A percentile compares a stretch with the other conserved stretches of the same genome.
Evolutionary conservation across 2,113 vertebrate genomes (phyloP).

Genomic region (Perognathus longimembris): DNA sequence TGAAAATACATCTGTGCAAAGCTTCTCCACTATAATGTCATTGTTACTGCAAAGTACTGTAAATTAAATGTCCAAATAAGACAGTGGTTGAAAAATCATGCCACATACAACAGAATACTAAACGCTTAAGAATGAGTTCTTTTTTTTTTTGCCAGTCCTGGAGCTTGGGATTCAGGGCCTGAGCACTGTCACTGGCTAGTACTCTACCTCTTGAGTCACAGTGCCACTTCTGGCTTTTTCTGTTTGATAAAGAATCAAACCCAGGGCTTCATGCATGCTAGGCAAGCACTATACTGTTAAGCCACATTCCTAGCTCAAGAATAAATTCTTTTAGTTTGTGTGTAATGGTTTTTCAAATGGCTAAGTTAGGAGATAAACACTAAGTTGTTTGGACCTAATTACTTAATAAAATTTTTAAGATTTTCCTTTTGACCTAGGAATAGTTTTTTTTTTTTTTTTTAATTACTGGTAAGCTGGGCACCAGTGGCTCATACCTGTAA

Average conservation of each 20-base stretch:
- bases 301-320: no score
- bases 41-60: not conserved
- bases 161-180: no score
- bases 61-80: slow-evolving; percentile 23
- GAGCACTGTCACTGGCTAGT: no score
- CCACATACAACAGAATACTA: not conserved
- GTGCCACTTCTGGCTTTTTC: no score
- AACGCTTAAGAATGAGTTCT: not conserved
- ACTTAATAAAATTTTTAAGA: not conserved
- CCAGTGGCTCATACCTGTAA: no score
- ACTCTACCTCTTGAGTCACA: no score
- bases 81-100: not conserved
- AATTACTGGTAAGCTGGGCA: not conserved
- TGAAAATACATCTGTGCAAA: not conserved
- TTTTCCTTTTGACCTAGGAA: slow-evolving; percentile 27
- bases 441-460: not conserved
- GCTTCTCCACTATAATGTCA: not conserved
- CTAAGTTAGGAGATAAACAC: not conserved
- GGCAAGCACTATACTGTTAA: no score
- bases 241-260: no score
- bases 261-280: no score
- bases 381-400: not conserved
- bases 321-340: no score
- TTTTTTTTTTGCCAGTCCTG: no score
- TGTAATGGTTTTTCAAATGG: slow-evolving; percentile 25